Percentiles rank a stretch among this genome's conserved stretches.
Evolutionary conservation across 2,113 vertebrate species (phyloP).

Genomic region (Dicaeum eximium): DNA sequence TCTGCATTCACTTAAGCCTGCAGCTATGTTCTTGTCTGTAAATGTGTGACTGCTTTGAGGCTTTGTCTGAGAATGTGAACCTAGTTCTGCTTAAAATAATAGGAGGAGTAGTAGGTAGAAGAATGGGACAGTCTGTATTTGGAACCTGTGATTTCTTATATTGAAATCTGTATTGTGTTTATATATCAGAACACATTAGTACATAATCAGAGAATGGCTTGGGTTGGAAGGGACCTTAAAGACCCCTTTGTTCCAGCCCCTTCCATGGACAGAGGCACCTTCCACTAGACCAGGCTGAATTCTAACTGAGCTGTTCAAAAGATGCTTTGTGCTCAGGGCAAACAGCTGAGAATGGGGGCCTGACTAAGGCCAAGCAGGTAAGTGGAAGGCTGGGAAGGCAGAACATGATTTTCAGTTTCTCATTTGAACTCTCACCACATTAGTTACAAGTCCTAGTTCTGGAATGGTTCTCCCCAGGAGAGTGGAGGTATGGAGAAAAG

Average conservation of each 20-base stretch:
- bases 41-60: background rate
- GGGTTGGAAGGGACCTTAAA: background rate
- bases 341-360: background rate
- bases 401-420: background rate
- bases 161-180: background rate
- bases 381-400: background rate
- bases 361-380: background rate
- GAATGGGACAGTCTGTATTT: background rate
- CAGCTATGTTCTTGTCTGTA: background rate
- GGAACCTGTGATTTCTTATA: background rate
- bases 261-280: background rate
- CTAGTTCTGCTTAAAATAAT: background rate
- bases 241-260: accelerated
- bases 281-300: background rate
- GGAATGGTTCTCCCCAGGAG: background rate
- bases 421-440: background rate
- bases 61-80: background rate
- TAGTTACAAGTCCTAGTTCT: background rate
- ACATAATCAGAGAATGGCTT: background rate
- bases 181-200: background rate
- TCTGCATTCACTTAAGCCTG: background rate
- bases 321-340: background rate
- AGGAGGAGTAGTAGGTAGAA: background rate
- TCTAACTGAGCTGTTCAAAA: background rate
- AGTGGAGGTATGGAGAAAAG: background rate